These are phyloP conservation scores for Melikaiella ostensackeni DNA, from an alignment of 2,888 invertebrate species.

Conservation along the genomic window DNA sequence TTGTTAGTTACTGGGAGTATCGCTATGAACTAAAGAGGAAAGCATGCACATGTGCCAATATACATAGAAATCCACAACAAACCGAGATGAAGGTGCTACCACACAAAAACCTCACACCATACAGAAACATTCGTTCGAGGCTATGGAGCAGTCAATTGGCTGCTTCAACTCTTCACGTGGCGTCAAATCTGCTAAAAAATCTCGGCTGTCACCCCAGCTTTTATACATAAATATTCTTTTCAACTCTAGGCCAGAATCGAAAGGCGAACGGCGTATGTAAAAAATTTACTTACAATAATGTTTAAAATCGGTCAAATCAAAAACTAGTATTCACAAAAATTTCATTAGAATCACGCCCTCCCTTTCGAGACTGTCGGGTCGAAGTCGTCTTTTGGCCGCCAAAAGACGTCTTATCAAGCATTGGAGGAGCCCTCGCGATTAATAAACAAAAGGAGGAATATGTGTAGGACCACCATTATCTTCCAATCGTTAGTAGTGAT, in stretches of 20 bases:
- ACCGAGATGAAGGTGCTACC: constrained; percentile 68
- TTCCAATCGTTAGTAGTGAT: constrained; percentile 63
- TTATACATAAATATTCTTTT: constrained; percentile 11
- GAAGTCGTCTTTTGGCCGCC: constrained; percentile 50
- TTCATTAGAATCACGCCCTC: background rate
- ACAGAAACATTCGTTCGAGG: constrained; percentile 39
- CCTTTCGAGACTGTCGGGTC: constrained; percentile 46
- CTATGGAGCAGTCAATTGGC: constrained; percentile 5
- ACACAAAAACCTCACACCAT: constrained; percentile 62
- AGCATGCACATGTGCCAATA: constrained; percentile 71
- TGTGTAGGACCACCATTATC: constrained; percentile 56
- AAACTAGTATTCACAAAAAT: background rate
- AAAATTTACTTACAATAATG: background rate
- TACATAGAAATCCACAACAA: constrained; percentile 67
- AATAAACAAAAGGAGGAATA: constrained; percentile 53
- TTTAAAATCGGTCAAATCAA: background rate
- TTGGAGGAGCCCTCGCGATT: constrained; percentile 47
- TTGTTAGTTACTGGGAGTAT: constrained; percentile 58
- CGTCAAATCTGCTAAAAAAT: constrained; percentile 2
- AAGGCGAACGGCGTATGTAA: background rate
- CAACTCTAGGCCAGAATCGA: constrained; percentile 26
- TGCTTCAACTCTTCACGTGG: background rate
- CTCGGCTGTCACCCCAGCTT: constrained; percentile 59
- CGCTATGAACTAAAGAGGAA: constrained; percentile 61
- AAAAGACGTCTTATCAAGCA: constrained; percentile 48